phyloP scores from a whole-genome alignment of 2,888 invertebrate genomes.

The Zygogramma bicolorata region DNA sequence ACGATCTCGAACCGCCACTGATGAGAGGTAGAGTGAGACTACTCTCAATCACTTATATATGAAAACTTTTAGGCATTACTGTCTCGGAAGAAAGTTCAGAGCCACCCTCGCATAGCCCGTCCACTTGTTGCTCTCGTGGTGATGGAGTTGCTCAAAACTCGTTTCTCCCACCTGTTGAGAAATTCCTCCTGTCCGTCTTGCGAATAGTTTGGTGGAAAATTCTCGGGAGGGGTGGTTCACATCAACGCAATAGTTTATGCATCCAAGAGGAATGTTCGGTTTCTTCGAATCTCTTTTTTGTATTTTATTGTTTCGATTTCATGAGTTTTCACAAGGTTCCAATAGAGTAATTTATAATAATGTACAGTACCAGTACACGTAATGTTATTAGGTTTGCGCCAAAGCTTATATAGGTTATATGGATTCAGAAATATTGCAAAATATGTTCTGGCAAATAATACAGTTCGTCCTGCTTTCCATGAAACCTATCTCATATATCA shows the following conservation, averaged over 20 bases:
- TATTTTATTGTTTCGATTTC: too few relatives aligned
- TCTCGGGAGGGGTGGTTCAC: not conserved
- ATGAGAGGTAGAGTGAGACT: constrained; percentile 46
- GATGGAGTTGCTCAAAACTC: not conserved
- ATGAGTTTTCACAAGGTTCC: too few relatives aligned
- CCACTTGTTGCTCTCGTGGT: constrained; percentile 39
- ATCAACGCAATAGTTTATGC: not conserved
- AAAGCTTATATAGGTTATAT: too few relatives aligned
- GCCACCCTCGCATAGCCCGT: constrained; percentile 14
- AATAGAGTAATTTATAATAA: too few relatives aligned
- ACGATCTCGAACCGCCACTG: constrained; percentile 40
- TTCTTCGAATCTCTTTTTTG: too few relatives aligned
- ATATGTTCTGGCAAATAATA: too few relatives aligned
- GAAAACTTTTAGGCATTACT: constrained; percentile 44
- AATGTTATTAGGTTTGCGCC: too few relatives aligned
- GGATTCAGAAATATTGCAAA: too few relatives aligned
- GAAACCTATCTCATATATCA: too few relatives aligned
- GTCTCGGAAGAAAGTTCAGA: constrained; percentile 37
- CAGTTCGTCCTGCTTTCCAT: too few relatives aligned
- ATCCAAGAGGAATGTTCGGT: not conserved
- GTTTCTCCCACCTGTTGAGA: constrained; percentile 41
- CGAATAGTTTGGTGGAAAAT: constrained; percentile 1
- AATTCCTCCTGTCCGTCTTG: not conserved
- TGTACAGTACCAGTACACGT: too few relatives aligned
- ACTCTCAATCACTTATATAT: constrained; percentile 42